Evolutionary conservation across 2,797 vertebrate genomes (phyloP).

Genomic region (Simalia tracyae): DNA sequence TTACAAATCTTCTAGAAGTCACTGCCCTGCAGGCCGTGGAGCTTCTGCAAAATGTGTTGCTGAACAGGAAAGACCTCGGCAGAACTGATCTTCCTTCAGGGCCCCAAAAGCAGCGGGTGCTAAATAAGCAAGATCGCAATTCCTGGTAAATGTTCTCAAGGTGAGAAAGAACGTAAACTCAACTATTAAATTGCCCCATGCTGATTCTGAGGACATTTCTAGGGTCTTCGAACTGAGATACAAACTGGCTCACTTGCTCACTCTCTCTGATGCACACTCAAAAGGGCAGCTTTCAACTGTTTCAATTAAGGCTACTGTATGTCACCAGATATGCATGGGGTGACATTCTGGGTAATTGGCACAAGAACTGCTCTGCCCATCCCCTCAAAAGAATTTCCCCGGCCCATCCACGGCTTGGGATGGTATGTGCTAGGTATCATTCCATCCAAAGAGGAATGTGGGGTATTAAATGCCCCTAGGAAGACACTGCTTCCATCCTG

Average conservation of each 20-base stretch:
- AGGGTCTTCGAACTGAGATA: background rate
- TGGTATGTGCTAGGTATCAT: slow-evolving; percentile 29
- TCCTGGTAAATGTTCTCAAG: background rate
- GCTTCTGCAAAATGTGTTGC: background rate
- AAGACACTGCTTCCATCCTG: rapidly evolving
- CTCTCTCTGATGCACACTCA: background rate
- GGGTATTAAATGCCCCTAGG: background rate
- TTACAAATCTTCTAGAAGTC: background rate
- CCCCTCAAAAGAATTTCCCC: too few relatives aligned
- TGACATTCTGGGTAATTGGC: background rate
- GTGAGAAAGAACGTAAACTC: too few relatives aligned
- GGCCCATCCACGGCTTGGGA: background rate
- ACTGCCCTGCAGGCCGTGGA: background rate
- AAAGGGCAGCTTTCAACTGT: background rate
- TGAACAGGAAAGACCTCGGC: background rate
- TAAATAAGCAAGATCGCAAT: background rate
- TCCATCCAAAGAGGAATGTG: slow-evolving; percentile 53
- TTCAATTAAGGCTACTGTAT: background rate
- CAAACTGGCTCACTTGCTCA: background rate
- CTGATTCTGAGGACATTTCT: too few relatives aligned
- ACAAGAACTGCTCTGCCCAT: background rate
- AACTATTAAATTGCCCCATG: background rate
- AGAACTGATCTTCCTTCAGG: background rate
- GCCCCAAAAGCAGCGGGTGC: background rate
- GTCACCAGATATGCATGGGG: too few relatives aligned